phyloP scores from a whole-genome alignment of 2,888 invertebrate species.

The Cryptocephalus moraei region DNA sequence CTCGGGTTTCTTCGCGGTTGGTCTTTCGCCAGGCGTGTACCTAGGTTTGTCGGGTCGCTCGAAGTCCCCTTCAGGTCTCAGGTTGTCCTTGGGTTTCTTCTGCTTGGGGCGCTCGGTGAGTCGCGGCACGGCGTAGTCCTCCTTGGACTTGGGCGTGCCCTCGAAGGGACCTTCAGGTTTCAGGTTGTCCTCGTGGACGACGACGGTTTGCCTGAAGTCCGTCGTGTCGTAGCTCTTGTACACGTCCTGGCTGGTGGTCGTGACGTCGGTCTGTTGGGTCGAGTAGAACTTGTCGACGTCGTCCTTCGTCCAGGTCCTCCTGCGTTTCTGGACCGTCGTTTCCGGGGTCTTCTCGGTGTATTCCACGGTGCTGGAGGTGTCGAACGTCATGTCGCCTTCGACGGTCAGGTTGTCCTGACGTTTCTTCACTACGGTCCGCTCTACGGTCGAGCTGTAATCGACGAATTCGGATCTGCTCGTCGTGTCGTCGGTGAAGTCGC shows the following conservation, averaged over 20 bases:
- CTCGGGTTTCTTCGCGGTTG: slow-evolving; percentile 30
- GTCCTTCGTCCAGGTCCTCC: slow-evolving; percentile 63
- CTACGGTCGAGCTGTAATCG: slow-evolving; percentile 47
- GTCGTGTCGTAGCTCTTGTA: slow-evolving; percentile 51
- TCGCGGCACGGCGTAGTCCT: slow-evolving; percentile 35
- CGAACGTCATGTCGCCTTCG: slow-evolving; percentile 58
- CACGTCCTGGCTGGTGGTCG: slow-evolving; percentile 59
- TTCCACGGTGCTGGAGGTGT: slow-evolving; percentile 54
- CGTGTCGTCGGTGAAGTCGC: slow-evolving; percentile 60
- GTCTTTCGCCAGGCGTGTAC: slow-evolving; percentile 28
- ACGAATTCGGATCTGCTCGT: slow-evolving; percentile 57
- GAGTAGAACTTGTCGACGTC: slow-evolving; percentile 61
- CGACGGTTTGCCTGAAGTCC: slow-evolving; percentile 40
- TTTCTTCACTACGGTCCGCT: slow-evolving; percentile 48
- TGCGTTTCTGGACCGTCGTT: slow-evolving; percentile 47
- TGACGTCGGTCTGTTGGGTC: slow-evolving; percentile 43
- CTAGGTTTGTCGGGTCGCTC: slow-evolving; percentile 14
- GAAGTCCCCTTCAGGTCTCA: slow-evolving; percentile 43
- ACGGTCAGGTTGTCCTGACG: slow-evolving; percentile 56
- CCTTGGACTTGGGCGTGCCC: slow-evolving; percentile 37
- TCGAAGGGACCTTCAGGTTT: slow-evolving; percentile 43
- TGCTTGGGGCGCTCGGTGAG: slow-evolving; percentile 33
- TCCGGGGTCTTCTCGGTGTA: slow-evolving; percentile 49
- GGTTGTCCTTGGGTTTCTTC: slow-evolving; percentile 38
- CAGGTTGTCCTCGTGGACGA: slow-evolving; percentile 41